phyloP scores from a whole-genome alignment of 92 coral and sea anemone species.

The Bergia puertoricense region DNA sequence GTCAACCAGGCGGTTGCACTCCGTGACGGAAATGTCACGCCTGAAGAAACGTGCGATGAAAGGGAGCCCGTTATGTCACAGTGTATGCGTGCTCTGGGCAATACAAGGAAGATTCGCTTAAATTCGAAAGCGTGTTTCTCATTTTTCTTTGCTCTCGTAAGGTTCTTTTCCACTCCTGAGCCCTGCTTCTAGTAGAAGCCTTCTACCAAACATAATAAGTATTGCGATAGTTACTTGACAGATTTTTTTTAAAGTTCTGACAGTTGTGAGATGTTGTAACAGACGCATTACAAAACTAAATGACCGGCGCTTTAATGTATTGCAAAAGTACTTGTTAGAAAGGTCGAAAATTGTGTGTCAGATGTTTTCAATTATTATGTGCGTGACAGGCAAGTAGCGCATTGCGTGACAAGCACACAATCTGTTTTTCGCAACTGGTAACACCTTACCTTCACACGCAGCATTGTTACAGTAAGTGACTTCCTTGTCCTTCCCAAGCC shows the following conservation, averaged over 20 bases:
- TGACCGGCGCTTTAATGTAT: not conserved
- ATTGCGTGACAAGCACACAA: not conserved
- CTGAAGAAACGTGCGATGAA: not conserved
- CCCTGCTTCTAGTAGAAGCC: too few species aligned
- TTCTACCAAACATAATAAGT: not conserved
- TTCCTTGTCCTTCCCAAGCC: constrained; percentile 82
- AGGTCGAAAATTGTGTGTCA: not conserved
- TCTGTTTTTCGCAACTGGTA: not conserved
- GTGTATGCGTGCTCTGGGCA: not conserved
- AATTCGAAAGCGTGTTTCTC: not conserved
- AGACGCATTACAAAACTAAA: too few species aligned
- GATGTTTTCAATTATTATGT: not conserved
- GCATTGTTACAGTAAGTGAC: constrained; percentile 73
- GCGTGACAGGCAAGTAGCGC: not conserved
- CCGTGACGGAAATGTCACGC: not conserved
- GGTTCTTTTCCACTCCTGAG: too few species aligned
- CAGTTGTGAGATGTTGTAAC: not conserved
- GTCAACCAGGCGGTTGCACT: not conserved
- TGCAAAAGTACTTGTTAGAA: not conserved
- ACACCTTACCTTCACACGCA: constrained; percentile 80
- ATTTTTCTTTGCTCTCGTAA: too few species aligned
- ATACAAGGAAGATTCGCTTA: not conserved
- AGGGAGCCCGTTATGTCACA: not conserved
- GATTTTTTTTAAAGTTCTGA: not conserved
- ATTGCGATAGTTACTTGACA: not conserved